Conservation (phyloP, 2,888 invertebrate genomes). For the Diarsia mendica region DNA sequence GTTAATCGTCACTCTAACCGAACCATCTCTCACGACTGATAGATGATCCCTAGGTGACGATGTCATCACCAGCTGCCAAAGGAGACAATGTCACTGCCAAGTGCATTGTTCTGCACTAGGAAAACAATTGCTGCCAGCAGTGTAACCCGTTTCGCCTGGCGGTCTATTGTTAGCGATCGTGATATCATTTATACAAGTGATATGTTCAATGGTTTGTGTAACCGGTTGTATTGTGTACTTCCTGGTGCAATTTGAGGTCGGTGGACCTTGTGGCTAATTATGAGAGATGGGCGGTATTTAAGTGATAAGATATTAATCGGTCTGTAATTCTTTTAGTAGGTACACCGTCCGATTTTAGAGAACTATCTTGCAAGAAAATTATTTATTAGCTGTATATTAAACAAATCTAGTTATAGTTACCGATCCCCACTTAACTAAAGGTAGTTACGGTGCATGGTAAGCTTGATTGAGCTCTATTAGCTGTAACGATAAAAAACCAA, state of each 20-base stretch:
- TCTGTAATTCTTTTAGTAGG: neutral
- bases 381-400: neutral
- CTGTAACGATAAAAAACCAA: neutral
- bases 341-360: neutral
- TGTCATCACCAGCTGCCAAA: conserved; percentile 67
- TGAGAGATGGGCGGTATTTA: conserved; percentile 18
- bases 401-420: neutral
- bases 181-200: conserved; percentile 49
- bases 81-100: conserved; percentile 83
- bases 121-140: conserved; percentile 77
- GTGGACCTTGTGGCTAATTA: conserved; percentile 35
- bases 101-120: conserved; percentile 79
- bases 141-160: conserved; percentile 77
- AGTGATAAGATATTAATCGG: neutral
- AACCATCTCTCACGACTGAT: conserved; percentile 60
- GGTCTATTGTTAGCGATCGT: conserved; percentile 73
- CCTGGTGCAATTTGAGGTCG: conserved; percentile 36
- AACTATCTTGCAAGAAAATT: neutral
- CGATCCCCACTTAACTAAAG: neutral
- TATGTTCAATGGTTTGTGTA: conserved; percentile 38
- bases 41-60: conserved; percentile 65
- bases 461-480: neutral
- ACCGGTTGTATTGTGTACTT: conserved; percentile 32
- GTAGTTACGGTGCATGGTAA: neutral
- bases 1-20: conserved; percentile 31